Evolutionary conservation across 2,113 vertebrate species (phyloP), one percentile per base, ranked within the genome.

Genomic region (Electrona antarctica): DNA sequence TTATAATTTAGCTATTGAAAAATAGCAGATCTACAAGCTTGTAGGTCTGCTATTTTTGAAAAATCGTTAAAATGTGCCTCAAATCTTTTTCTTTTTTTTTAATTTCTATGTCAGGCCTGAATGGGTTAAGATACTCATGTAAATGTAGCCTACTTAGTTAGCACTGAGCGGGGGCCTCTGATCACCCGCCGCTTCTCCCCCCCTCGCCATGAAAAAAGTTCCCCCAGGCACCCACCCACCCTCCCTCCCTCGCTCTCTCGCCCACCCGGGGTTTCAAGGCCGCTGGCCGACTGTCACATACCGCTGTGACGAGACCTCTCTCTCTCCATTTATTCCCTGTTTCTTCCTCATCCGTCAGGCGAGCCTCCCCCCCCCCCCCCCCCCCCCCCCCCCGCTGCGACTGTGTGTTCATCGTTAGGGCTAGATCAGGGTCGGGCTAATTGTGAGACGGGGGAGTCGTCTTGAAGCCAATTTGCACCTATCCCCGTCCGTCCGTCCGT

Each of bases 261-360:
- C 82, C 88, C 82, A 80, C 81, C 85, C 83, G 80, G 76, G 83
- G 82, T 83, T 90, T 90, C 88, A 89, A 91, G 88, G 88, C 90
- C 88, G 83, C 70, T 21, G 64, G 78, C 79, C 75, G 15, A 76
- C 78, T 77, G 88, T 88, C 84, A 81, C 74, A 84, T 64, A 69
- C 69, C 57, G 45, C n/a, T 4, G 45, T 62, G 56, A 78, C 76
- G 69, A 49, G 68, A 77, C 13, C 3, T 10, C 21, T 67, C 59
- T 58, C 74, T 15, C 48, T 14, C 15, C 67, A 47, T 29, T 45
- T 28, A 14, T 64, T 57, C 14, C 14, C 8, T 21, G 28, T 61
- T 48, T 49, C 21, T 61, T 59, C 57, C 64, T 73, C 60, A 55
- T 75, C 76, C 58, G 77, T 84, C 81, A 85, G 73, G 63, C 63